Conservation (phyloP, 1,140 invertebrate species). For the Matsumurasca onukii region DNA sequence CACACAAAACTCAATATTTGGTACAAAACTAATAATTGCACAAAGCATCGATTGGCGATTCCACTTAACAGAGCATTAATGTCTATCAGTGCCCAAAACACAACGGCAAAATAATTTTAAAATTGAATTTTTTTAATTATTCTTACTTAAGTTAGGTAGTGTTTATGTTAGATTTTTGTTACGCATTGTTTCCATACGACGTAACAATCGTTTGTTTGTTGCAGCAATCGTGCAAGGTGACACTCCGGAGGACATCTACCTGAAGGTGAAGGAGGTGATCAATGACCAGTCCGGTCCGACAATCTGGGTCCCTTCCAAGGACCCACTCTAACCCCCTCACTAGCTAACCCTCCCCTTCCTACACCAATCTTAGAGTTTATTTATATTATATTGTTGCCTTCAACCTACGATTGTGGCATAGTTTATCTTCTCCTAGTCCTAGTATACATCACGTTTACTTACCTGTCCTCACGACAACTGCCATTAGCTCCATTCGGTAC, state of each 20-base stretch:
- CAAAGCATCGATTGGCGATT: too few species aligned
- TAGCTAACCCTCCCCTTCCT: background rate
- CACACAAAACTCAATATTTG: too few species aligned
- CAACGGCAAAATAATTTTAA: too few species aligned
- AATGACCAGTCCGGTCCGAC: constrained; percentile 91
- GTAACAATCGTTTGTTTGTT: constrained; percentile 45
- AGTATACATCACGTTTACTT: background rate
- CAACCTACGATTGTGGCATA: constrained; percentile 22
- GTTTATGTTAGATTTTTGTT: too few species aligned
- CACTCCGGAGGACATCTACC: constrained; percentile 96
- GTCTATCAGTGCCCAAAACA: too few species aligned
- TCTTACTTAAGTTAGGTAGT: too few species aligned
- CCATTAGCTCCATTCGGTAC: too few species aligned
- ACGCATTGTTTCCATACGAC: too few species aligned
- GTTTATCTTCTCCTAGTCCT: constrained; percentile 19
- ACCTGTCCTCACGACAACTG: too few species aligned
- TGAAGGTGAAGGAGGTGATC: constrained; percentile 93
- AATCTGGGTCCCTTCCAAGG: constrained; percentile 86
- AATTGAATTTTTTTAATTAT: too few species aligned
- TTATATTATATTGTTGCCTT: constrained; percentile 26
- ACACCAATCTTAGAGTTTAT: constrained; percentile 14
- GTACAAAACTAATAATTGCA: too few species aligned
- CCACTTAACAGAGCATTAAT: too few species aligned
- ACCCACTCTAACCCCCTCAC: constrained; percentile 38
- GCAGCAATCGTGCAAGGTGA: constrained; percentile 95